Percentiles rank a stretch among this genome's conserved stretches.
These are phyloP conservation scores for Cebidichthys violaceus DNA, from an alignment of 2,113 vertebrate species.

Conservation along the genomic window DNA sequence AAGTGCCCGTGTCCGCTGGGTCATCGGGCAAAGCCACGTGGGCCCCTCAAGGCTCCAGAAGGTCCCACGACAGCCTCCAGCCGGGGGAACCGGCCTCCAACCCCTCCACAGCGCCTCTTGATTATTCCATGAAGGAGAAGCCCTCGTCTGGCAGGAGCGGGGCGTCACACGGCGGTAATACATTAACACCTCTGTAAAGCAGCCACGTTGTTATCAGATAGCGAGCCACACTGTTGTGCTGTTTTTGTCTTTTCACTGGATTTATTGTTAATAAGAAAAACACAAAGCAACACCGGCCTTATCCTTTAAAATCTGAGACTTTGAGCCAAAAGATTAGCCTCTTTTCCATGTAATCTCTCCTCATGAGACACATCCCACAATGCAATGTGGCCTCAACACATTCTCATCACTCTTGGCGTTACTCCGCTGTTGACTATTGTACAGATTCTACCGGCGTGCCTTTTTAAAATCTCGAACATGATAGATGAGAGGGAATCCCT, in stretches of 20 bases:
- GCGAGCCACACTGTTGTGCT: neutral
- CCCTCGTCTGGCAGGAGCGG: slow-evolving; percentile 48
- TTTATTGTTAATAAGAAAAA: neutral
- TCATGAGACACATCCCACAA: neutral
- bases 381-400: neutral
- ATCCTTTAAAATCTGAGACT: neutral
- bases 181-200: neutral
- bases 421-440: neutral
- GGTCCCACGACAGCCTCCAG: slow-evolving; percentile 51
- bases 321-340: neutral
- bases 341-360: neutral
- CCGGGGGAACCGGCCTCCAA: slow-evolving; percentile 44
- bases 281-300: neutral
- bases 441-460: neutral
- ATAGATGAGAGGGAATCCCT: neutral
- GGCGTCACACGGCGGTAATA: slow-evolving; percentile 65
- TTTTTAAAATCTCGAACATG: neutral
- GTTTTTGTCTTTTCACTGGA: neutral
- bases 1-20: slow-evolving; percentile 26
- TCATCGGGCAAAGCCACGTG: slow-evolving; percentile 61
- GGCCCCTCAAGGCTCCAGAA: slow-evolving; percentile 55
- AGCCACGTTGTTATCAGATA: neutral
- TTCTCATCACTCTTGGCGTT: neutral
- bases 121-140: slow-evolving; percentile 78
- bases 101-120: slow-evolving; percentile 68